A percentile compares a stretch with the other conserved stretches of the same genome.
Evolutionary conservation across 2,888 invertebrate species (phyloP).

Genomic region (Erebia ligea): DNA sequence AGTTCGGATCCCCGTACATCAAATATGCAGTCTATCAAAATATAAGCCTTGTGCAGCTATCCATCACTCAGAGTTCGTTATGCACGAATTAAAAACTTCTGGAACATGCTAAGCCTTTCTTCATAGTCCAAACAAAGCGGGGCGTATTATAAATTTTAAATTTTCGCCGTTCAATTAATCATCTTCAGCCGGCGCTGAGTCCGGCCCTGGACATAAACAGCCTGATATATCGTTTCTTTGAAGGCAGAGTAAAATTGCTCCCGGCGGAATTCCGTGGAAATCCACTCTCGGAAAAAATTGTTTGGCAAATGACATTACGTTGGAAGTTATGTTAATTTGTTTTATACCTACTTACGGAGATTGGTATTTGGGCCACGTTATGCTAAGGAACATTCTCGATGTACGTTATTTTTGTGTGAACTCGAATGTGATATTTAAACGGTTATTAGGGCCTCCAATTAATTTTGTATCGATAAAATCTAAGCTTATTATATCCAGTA

Average conservation of each 20-base stretch:
- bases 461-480: slow-evolving; percentile 7
- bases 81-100: slow-evolving; percentile 42
- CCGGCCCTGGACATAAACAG: slow-evolving; percentile 38
- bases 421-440: too few relatives aligned
- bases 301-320: slow-evolving; percentile 5
- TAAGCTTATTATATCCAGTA: neutral
- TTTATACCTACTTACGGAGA: neutral
- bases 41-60: slow-evolving; percentile 30
- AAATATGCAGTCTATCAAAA: slow-evolving; percentile 36
- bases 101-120: slow-evolving; percentile 45
- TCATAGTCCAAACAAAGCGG: slow-evolving; percentile 44
- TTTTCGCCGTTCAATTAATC: slow-evolving; percentile 43
- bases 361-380: neutral
- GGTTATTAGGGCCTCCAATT: neutral
- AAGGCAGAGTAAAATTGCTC: slow-evolving; percentile 27
- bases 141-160: slow-evolving; percentile 47
- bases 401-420: too few relatives aligned
- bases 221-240: slow-evolving; percentile 32
- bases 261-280: neutral
- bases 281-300: neutral
- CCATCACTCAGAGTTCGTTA: slow-evolving; percentile 41
- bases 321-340: neutral
- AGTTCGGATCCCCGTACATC: slow-evolving; percentile 17
- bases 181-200: slow-evolving; percentile 42
- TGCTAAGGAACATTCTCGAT: too few relatives aligned